Evolutionary conservation across 2,797 vertebrate genomes (phyloP).

Genomic region (Dendrocincla tyrannina): DNA sequence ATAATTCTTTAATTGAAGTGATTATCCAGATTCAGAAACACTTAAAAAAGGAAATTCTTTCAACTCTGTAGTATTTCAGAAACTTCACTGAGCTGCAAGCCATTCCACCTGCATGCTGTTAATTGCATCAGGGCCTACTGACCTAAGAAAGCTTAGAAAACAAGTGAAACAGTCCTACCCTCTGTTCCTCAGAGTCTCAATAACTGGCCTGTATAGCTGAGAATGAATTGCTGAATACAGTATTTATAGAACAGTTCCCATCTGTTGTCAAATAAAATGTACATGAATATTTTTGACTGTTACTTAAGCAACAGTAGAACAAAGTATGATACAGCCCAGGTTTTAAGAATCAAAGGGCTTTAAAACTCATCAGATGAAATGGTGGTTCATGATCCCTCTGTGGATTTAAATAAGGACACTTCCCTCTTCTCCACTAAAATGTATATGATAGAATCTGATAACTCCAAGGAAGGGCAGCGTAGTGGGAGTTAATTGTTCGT

Average conservation of each 20-base stretch:
- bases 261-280: neutral
- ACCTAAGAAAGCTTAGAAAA: neutral
- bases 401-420: neutral
- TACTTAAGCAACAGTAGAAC: neutral
- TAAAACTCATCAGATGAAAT: neutral
- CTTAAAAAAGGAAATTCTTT: neutral
- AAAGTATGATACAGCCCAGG: neutral
- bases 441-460: neutral
- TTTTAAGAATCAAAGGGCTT: neutral
- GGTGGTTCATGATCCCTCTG: neutral
- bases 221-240: neutral
- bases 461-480: neutral
- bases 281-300: neutral
- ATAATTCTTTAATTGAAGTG: neutral
- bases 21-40: neutral
- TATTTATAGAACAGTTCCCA: neutral
- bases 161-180: neutral
- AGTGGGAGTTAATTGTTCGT: neutral
- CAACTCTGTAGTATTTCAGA: neutral
- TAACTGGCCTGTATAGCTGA: neutral
- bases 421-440: neutral
- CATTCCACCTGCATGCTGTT: neutral
- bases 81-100: neutral
- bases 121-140: neutral
- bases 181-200: neutral